phyloP scores from a whole-genome alignment of 2,888 invertebrate genomes.

The Drosophila siamana region DNA sequence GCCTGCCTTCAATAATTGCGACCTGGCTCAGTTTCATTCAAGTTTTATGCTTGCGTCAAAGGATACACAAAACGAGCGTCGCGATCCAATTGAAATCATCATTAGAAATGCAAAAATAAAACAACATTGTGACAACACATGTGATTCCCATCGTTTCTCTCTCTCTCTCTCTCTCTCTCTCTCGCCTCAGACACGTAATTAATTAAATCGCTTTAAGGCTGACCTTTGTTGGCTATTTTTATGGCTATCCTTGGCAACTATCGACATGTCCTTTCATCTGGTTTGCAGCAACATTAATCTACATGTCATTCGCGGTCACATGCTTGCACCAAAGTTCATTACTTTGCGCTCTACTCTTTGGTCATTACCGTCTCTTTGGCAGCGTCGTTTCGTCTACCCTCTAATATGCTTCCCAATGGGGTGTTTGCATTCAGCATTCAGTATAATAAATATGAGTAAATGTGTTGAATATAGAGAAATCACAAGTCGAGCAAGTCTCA shows the following conservation, averaged over 20 bases:
- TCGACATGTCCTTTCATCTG: constrained; percentile 20
- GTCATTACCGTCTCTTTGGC: constrained; percentile 1
- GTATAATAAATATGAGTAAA: no score
- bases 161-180: no score
- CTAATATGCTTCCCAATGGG: neutral
- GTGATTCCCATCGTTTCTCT: neutral
- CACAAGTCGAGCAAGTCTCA: neutral
- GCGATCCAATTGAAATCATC: neutral
- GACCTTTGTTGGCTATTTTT: neutral
- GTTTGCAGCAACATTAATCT: constrained; percentile 26
- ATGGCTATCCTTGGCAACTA: neutral
- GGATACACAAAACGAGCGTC: neutral
- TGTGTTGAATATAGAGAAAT: no score
- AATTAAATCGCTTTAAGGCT: constrained; percentile 13
- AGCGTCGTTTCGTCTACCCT: neutral
- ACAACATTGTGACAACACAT: neutral
- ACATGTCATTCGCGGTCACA: constrained; percentile 31
- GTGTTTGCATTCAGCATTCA: neutral
- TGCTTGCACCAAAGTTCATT: constrained; percentile 17
- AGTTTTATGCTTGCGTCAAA: neutral
- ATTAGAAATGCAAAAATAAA: neutral
- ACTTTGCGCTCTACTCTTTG: constrained; percentile 13
- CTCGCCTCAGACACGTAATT: neutral
- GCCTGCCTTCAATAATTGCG: neutral
- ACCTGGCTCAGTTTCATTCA: neutral